These are phyloP conservation scores for Probaryconus sp. DNA, from an alignment of 1,140 invertebrate species.

Conservation along the genomic window DNA sequence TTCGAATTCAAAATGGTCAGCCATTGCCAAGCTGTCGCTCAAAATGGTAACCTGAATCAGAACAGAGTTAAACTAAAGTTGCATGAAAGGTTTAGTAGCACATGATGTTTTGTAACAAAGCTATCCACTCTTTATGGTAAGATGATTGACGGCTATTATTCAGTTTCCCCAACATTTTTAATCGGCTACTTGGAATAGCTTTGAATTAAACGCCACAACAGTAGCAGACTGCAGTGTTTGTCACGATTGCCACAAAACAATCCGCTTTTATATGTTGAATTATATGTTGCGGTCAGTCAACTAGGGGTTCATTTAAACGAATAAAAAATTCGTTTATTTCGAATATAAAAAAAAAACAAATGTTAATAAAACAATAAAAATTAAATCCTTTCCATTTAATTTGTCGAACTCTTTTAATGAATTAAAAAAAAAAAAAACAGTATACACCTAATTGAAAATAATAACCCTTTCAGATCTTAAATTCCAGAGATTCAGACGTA, in stretches of 20 bases:
- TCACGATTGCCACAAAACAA: constrained; percentile 29
- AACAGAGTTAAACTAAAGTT: constrained; percentile 40
- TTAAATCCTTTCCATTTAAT: no score
- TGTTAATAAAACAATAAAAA: no score
- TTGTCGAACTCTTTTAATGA: no score
- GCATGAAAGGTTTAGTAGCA: constrained; percentile 60
- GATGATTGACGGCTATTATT: constrained; percentile 62
- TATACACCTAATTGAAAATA: no score
- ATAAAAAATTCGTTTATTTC: no score
- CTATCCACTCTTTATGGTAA: constrained; percentile 38
- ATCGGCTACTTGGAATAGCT: constrained; percentile 13
- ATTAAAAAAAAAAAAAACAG: no score
- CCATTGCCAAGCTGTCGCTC: constrained; percentile 53
- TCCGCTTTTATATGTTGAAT: no score
- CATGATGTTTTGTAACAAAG: constrained; percentile 57
- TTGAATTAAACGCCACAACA: constrained; percentile 40
- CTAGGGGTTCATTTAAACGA: no score
- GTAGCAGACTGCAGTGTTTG: constrained; percentile 6
- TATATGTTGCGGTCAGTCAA: no score
- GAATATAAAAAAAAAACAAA: no score
- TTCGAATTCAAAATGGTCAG: constrained; percentile 52
- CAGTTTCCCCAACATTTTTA: constrained; percentile 41
- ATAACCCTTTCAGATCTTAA: no score
- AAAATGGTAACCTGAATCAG: constrained; percentile 53
- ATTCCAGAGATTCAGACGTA: no score